Evolutionary conservation across 2,797 vertebrate species (phyloP), one percentile per base, ranked within the genome.

Genomic region (Tragopan temminckii): DNA sequence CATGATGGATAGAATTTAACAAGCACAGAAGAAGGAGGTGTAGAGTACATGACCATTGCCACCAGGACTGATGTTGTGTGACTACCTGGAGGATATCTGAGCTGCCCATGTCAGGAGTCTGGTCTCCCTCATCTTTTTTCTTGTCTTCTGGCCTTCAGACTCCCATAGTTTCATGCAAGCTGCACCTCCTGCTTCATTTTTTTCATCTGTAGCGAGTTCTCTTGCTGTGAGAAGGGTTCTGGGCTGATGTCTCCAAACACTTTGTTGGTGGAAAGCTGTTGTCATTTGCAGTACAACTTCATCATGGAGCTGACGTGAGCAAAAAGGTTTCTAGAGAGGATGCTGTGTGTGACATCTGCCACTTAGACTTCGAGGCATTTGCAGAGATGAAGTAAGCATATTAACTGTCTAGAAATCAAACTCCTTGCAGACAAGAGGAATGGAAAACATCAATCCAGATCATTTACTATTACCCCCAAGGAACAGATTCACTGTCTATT

Each of bases 381-480:
- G 29, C 59, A 74, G 63, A 77, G 83, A 33, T 80, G 77, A 91
- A 94, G 50, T 66, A 89, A 88, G 38, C 48, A 72, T 81, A 85
- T 78, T 92, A 81, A 71, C 61, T 83, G 88, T 77, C 68, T 91
- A 63, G 88, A 86, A 94, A 95, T 75, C 59, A 89, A 93, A 83
- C 71, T 27, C 58, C 82, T 81, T 80, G 66, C 20, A 23, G 20
- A 77, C 68, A 92, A 93, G 42, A 91, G 35, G 68, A 90, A 91
- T 74, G 87, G 86, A 93, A 97, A 88, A 13, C 86, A 90, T 94
- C 88, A 89, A 70, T 94, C 63, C 69, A 77, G 21, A 75, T 67
- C 40, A 71, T 91, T 95, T 95, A 91, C 76, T 63, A 17, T 68
- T 87, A 91, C 58, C 89, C 88, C 70, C n/a, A 71, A 93, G 94